Evolutionary conservation across 2,888 invertebrate genomes (phyloP).

Genomic region (Boloria euphrosyne): DNA sequence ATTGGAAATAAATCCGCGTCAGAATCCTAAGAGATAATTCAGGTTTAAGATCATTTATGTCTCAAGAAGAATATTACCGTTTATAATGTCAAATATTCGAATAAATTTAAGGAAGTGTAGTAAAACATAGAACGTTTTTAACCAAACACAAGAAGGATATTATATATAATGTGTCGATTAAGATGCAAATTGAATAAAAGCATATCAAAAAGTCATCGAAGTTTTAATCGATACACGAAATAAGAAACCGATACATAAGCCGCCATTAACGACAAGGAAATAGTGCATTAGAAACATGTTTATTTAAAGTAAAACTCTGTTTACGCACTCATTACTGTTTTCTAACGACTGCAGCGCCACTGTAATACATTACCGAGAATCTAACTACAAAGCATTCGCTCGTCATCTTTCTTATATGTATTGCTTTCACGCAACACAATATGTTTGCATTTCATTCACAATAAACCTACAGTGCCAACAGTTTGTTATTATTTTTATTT

Average conservation of each 20-base stretch:
- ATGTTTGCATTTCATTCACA: slow-evolving; percentile 44
- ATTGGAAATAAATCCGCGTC: too few species aligned
- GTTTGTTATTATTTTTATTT: slow-evolving; percentile 1
- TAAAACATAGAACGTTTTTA: too few species aligned
- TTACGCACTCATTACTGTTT: slow-evolving; percentile 44
- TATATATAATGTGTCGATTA: too few species aligned
- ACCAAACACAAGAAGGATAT: too few species aligned
- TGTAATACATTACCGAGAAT: slow-evolving; percentile 38
- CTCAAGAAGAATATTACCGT: too few species aligned
- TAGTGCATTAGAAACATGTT: slow-evolving; percentile 24
- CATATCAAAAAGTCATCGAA: neutral
- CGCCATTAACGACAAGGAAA: slow-evolving; percentile 7
- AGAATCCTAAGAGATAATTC: too few species aligned
- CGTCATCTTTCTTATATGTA: slow-evolving; percentile 50
- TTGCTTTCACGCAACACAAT: slow-evolving; percentile 56
- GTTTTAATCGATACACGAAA: neutral
- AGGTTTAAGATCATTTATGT: too few species aligned
- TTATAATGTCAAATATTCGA: too few species aligned
- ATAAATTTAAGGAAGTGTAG: too few species aligned
- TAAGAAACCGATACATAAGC: neutral
- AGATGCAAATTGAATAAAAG: too few species aligned
- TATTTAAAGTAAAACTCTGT: slow-evolving; percentile 33
- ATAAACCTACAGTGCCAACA: slow-evolving; percentile 15
- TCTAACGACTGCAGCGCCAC: slow-evolving; percentile 52
- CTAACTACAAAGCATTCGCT: slow-evolving; percentile 49